These are phyloP conservation scores for Drosophila kambysellisi DNA, from an alignment of 2,888 invertebrate species.

Conservation along the genomic window DNA sequence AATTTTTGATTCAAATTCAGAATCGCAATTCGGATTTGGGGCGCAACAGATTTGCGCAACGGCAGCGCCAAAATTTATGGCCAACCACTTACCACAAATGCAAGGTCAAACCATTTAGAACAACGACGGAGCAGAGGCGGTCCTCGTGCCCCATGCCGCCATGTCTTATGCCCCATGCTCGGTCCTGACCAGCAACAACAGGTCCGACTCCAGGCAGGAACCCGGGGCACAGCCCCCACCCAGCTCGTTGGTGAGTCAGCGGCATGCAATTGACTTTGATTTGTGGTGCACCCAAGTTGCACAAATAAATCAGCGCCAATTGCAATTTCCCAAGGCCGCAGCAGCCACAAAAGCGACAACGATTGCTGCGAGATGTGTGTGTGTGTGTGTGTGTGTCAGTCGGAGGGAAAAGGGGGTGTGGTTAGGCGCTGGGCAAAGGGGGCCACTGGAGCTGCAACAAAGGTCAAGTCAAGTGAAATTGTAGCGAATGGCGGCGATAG, in stretches of 20 bases:
- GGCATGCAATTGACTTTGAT: conserved; percentile 68
- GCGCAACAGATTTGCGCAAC: conserved; percentile 64
- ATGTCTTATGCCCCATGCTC: neutral
- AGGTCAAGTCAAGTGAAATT: conserved; percentile 79
- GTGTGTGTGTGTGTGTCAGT: neutral
- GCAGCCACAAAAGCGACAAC: conserved; percentile 36
- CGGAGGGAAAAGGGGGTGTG: neutral
- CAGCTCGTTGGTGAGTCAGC: conserved; percentile 61
- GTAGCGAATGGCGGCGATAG: conserved; percentile 34
- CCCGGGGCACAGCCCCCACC: conserved; percentile 21
- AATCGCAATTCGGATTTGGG: conserved; percentile 42
- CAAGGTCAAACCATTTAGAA: conserved; percentile 78
- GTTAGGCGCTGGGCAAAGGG: neutral
- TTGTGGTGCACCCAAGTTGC: conserved; percentile 62
- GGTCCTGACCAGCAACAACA: conserved; percentile 28
- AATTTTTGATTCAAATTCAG: conserved; percentile 45
- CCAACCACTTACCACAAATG: conserved; percentile 61
- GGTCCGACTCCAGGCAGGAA: conserved; percentile 37
- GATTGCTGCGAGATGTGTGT: neutral
- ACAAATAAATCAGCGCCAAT: conserved; percentile 70
- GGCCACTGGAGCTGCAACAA: conserved; percentile 35
- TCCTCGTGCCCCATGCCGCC: conserved; percentile 1
- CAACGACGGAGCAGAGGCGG: conserved; percentile 32
- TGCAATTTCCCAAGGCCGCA: conserved; percentile 73
- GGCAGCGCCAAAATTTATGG: conserved; percentile 68